phyloP scores from a whole-genome alignment of 2,888 invertebrate species.

The Leptopilina syphax region DNA sequence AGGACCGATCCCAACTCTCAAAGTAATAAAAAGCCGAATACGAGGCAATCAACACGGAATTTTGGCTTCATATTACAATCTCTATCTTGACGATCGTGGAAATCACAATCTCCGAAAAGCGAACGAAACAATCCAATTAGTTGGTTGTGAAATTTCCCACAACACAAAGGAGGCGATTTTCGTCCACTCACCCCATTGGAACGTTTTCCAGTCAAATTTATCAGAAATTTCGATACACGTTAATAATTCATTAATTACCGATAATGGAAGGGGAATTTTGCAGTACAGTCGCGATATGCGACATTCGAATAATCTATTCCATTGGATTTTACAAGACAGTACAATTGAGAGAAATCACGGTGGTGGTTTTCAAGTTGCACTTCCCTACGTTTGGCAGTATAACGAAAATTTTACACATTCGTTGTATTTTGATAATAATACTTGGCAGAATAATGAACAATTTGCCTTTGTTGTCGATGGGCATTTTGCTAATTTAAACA shows the following conservation, averaged over 20 bases:
- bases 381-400: slow-evolving; percentile 97
- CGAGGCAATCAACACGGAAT: slow-evolving; percentile 89
- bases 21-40: slow-evolving; percentile 85
- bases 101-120: slow-evolving; percentile 92
- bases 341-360: slow-evolving; percentile 90
- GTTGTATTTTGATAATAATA: slow-evolving; percentile 90
- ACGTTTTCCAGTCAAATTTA: slow-evolving; percentile 89
- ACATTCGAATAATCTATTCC: slow-evolving; percentile 97
- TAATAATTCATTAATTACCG: slow-evolving; percentile 89
- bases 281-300: slow-evolving; percentile 96
- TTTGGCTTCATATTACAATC: slow-evolving; percentile 91
- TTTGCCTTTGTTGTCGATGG: slow-evolving; percentile 93
- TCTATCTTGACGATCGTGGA: slow-evolving; percentile 90
- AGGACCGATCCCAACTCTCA: slow-evolving; percentile 88
- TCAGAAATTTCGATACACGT: slow-evolving; percentile 94
- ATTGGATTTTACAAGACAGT: slow-evolving; percentile 93
- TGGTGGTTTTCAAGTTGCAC: slow-evolving; percentile 87
- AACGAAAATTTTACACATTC: slow-evolving; percentile 96
- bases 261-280: slow-evolving; percentile 91
- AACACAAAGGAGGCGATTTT: slow-evolving; percentile 90
- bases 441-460: slow-evolving; percentile 90
- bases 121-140: slow-evolving; percentile 90
- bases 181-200: slow-evolving; percentile 91
- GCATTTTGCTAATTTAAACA: slow-evolving; percentile 93
- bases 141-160: slow-evolving; percentile 88